Evolutionary conservation across 2,113 vertebrate genomes (phyloP).

Genomic region (Semicossyphus pulcher): DNA sequence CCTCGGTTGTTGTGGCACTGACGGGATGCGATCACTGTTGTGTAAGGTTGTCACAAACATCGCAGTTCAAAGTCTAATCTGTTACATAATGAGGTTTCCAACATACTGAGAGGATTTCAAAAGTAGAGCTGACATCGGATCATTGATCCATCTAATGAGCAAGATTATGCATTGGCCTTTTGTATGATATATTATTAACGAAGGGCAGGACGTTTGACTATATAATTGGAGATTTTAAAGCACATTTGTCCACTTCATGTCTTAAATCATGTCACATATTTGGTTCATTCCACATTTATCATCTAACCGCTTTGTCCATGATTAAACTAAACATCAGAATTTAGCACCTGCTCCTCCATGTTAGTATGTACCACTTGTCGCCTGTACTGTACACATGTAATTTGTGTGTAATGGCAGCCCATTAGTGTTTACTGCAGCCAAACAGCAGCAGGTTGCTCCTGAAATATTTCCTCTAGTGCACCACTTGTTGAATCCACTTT

Average conservation of each 20-base stretch:
- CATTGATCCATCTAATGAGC: slow-evolving; percentile 16
- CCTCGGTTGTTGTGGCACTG: slow-evolving; percentile 22
- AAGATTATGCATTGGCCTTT: neutral
- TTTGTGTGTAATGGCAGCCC: slow-evolving; percentile 54
- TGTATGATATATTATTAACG: neutral
- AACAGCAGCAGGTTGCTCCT: slow-evolving; percentile 32
- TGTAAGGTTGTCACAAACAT: slow-evolving; percentile 19
- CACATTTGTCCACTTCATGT: no score
- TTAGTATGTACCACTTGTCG: slow-evolving; percentile 50
- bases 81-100: slow-evolving; percentile 41
- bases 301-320: no score
- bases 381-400: slow-evolving; percentile 38
- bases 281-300: neutral
- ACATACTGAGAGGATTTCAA: slow-evolving; percentile 18
- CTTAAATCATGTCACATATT: neutral
- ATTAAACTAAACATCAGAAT: neutral
- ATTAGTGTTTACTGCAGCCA: slow-evolving; percentile 40
- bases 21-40: slow-evolving; percentile 16
- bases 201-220: no score
- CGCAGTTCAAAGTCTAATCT: slow-evolving; percentile 24
- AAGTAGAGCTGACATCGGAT: slow-evolving; percentile 22
- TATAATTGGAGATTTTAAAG: no score
- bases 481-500: slow-evolving; percentile 64
- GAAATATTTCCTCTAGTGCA: slow-evolving; percentile 8
- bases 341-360: slow-evolving; percentile 52